Evolutionary conservation across 2,888 invertebrate species (phyloP), one percentile per base, ranked within the genome.

Genomic region (Ennomos fuscantarius): DNA sequence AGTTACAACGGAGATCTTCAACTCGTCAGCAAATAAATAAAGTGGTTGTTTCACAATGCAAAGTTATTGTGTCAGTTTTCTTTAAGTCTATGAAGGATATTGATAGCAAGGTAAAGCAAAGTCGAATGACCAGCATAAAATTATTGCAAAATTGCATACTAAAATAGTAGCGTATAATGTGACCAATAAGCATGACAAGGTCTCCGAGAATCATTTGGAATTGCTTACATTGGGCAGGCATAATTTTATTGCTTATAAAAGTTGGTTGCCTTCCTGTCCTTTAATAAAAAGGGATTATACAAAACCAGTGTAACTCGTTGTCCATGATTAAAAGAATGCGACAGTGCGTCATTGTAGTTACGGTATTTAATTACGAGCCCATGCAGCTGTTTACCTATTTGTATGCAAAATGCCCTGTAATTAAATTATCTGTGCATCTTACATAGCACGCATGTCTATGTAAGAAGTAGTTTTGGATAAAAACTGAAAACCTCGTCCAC

Each of bases 401-500:
- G 51, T 51, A 43, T 51, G 42, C n/a, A 31, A 15, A 37, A 39
- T 39, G 33, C 34, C 15, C 39, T 40, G 43, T 34, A 32, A 44
- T 45, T 51, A 53, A 60, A 51, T 51, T 42, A 53, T 52, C 46
- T 51, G 12, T 46, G 45, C 49, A 44, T 41, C 47, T 50, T 52
- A 67, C 50, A 55, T 41, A 40, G 42, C 6, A 24, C 24, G 6
- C n/a, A 46, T 36, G 47, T 52, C 55, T 57, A 55, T 46, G 45
- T 40, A 42, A 44, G 44, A 55, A 54, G 60, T 62, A 50, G 60
- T 49, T 53, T 49, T 35, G 61, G 69, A 66, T 66, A 36, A 57
- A 63, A 63, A 66, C 64, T 70, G 55, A 59, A 56, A 48, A 72
- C 68, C 78, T 62, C 59, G 85, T 82, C 78, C 71, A 74, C 87